Evolutionary conservation across 2,797 vertebrate species (phyloP).

Genomic region (Enteromius anoplus): DNA sequence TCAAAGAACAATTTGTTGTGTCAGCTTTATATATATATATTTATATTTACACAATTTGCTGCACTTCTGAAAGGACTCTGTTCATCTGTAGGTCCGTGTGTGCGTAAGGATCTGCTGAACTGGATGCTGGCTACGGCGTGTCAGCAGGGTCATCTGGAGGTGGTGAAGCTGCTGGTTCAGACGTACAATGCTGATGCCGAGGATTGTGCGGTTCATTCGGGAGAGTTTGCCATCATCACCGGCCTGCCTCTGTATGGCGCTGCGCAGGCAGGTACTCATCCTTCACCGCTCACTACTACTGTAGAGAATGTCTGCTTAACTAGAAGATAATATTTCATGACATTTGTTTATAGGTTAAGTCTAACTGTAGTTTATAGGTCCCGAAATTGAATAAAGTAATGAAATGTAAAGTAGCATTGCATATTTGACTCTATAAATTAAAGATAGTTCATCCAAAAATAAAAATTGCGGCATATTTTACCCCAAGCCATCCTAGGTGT

Average conservation of each 20-base stretch:
- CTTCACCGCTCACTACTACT: no score
- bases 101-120: conserved; percentile 84
- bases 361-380: no score
- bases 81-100: conserved; percentile 71
- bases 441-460: no score
- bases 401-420: no score
- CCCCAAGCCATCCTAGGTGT: no score
- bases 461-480: no score
- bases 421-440: no score
- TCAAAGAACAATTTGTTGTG: neutral
- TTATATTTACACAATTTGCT: neutral
- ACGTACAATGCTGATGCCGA: conserved; percentile 84
- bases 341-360: neutral
- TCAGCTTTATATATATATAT: no score
- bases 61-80: neutral
- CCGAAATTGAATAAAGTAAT: no score
- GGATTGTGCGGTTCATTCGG: conserved; percentile 82
- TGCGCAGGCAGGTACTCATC: conserved; percentile 82
- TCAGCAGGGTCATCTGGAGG: conserved; percentile 84
- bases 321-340: neutral
- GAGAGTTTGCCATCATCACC: conserved; percentile 88
- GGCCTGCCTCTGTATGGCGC: conserved; percentile 90
- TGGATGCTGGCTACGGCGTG: conserved; percentile 91
- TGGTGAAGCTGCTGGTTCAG: conserved; percentile 86
- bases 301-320: neutral